Conservation (phyloP, 2,888 invertebrate genomes). For the Branchellion lobata region DNA sequence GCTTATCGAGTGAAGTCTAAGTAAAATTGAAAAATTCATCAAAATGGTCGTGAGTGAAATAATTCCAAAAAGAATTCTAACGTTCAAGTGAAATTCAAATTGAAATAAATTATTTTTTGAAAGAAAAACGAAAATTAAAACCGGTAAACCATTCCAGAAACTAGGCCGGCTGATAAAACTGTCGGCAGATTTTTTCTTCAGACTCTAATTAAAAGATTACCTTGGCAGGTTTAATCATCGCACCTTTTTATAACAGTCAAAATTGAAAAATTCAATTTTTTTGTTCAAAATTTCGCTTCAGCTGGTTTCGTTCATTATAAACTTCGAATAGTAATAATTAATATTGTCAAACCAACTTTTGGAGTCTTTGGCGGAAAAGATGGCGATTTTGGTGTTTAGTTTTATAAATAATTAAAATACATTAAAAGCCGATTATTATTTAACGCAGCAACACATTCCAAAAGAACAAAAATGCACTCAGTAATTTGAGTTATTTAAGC, state of each 20-base stretch:
- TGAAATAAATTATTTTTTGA: too few relatives aligned
- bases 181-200: not conserved
- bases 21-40: too few relatives aligned
- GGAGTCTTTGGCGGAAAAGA: constrained; percentile 15
- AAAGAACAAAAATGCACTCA: constrained; percentile 3
- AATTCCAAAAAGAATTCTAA: too few relatives aligned
- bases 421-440: not conserved
- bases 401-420: constrained; percentile 12
- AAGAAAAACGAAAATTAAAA: not conserved
- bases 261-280: not conserved
- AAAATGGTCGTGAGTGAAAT: too few relatives aligned
- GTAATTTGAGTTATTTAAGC: not conserved
- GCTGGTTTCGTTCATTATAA: too few relatives aligned
- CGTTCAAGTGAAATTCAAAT: too few relatives aligned
- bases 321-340: not conserved
- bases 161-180: not conserved
- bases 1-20: too few relatives aligned
- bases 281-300: not conserved
- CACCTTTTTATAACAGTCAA: not conserved
- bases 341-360: not conserved
- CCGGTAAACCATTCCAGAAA: not conserved
- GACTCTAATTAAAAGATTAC: constrained; percentile 17
- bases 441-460: not conserved
- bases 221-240: not conserved
- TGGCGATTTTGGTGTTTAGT: constrained; percentile 13